Conservation (phyloP, 2,888 invertebrate species). For the Rhagonycha lutea region DNA sequence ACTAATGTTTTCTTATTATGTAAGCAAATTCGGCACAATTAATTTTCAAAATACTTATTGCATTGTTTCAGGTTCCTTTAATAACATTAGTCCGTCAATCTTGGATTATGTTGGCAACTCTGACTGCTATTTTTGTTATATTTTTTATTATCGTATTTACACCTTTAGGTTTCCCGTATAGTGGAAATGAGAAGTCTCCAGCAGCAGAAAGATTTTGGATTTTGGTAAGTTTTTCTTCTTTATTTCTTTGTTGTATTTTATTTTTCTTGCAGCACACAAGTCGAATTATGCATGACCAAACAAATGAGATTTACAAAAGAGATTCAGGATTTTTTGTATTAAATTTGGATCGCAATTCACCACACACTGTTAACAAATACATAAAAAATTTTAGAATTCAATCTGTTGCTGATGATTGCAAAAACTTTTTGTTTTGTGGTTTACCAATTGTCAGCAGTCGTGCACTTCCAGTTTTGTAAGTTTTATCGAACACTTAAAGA, state of each 20-base stretch:
- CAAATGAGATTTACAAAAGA: slow-evolving; percentile 39
- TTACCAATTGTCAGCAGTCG: slow-evolving; percentile 44
- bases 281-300: slow-evolving; percentile 43
- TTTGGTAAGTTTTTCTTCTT: slow-evolving; percentile 42
- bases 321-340: slow-evolving; percentile 49
- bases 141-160: slow-evolving; percentile 61
- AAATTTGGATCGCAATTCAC: slow-evolving; percentile 51
- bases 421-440: slow-evolving; percentile 46
- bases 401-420: slow-evolving; percentile 42
- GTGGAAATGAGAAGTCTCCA: slow-evolving; percentile 60
- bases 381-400: slow-evolving; percentile 41
- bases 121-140: slow-evolving; percentile 40
- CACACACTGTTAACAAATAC: slow-evolving; percentile 40
- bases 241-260: background rate
- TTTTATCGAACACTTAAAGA: slow-evolving; percentile 3
- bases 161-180: slow-evolving; percentile 73
- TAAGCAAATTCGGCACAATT: slow-evolving; percentile 36
- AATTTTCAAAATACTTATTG: background rate
- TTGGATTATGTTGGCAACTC: slow-evolving; percentile 35
- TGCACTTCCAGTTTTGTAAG: slow-evolving; percentile 45
- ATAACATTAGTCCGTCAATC: slow-evolving; percentile 41
- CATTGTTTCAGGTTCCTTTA: slow-evolving; percentile 42
- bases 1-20: slow-evolving; percentile 51
- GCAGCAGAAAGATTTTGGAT: slow-evolving; percentile 68
- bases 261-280: slow-evolving; percentile 43